Base-by-base conservation (phyloP, 2,888 invertebrate genomes). In the Acleris laterana region DNA sequence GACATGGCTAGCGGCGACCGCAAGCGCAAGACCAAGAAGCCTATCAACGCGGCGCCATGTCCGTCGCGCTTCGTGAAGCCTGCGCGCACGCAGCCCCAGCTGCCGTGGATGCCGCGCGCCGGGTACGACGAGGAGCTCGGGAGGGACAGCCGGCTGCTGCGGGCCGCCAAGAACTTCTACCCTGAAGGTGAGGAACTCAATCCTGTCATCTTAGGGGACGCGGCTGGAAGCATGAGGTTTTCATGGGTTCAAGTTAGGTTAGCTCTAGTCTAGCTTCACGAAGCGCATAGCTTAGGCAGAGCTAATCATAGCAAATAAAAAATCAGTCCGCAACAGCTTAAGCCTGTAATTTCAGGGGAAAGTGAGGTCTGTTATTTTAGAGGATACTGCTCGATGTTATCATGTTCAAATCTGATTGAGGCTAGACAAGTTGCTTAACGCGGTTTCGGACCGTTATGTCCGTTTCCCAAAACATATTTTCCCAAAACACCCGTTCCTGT, bases 91-190 rank as follows among this genome's bases (percentile, higher is more conserved):
- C 80, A 77, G 63, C 84, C 81, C 1, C 46, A 60, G 0, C 62
- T 85, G 64, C 89, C 90, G 0, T 74, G 77, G 72, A 71, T 89
- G 71, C 88, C 88, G 0, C 83, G 91, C 50, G 92, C 93, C 0
- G 93, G 93, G 0, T 88, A 90, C 70, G 83, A 88, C 55, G 69
- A 81, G 9, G 93, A 93, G 71, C 65, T 89, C 49, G 84, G 85
- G 2, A 70, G 68, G 20, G 91, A 93, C 64, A 90, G 90, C 74
- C 71, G 67, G 50, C 75, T 92, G 50, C 69, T 92, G 1, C 75
- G 85, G 2, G 87, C 90, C 2, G 84, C 86, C 13, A 84, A 77
- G 70, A 90, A 87, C 63, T 86, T 75, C 63, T 92, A 90, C 61
- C 92, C 93, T 44, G 90, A 91, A 79, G 91, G 92, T 89, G 56